A percentile compares a stretch with the other conserved stretches of the same genome.
Conservation (phyloP, 2,888 invertebrate genomes). For the Auanema sp. region DNA sequence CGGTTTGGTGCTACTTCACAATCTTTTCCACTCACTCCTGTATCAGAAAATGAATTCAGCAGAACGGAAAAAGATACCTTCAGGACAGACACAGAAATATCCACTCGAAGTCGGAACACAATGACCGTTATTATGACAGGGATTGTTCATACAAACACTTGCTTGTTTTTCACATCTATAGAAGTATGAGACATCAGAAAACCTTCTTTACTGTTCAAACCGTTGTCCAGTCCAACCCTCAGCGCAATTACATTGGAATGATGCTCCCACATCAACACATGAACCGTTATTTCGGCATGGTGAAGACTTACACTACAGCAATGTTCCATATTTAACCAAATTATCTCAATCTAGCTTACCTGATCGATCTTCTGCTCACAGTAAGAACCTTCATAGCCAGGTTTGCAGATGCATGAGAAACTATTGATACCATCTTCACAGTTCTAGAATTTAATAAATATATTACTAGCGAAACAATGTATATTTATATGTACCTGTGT, state of each 20-base stretch:
- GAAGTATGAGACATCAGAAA: not conserved
- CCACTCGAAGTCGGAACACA: conserved; percentile 86
- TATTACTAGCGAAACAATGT: not conserved
- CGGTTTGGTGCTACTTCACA: conserved; percentile 95
- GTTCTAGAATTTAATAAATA: conserved; percentile 69
- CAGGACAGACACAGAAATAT: conserved; percentile 77
- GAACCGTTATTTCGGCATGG: conserved; percentile 81
- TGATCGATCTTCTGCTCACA: conserved; percentile 73
- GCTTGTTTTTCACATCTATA: conserved; percentile 80
- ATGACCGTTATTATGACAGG: conserved; percentile 91
- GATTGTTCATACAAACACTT: conserved; percentile 81
- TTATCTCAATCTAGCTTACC: conserved; percentile 16
- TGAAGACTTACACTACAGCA: conserved; percentile 75
- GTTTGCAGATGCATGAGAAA: conserved; percentile 81
- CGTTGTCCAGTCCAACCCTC: conserved; percentile 56
- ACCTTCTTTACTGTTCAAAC: not conserved
- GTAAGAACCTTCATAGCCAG: conserved; percentile 81
- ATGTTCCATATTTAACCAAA: conserved; percentile 70
- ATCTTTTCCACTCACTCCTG: conserved; percentile 92
- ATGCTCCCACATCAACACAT: conserved; percentile 70
- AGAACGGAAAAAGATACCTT: too few species aligned
- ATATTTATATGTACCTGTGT: conserved; percentile 21
- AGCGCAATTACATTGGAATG: conserved; percentile 88
- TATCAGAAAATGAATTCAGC: conserved; percentile 61
- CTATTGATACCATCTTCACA: conserved; percentile 77